Evolutionary conservation across 2,888 invertebrate genomes (phyloP).

Genomic region (Disparrhopalites patrizii): DNA sequence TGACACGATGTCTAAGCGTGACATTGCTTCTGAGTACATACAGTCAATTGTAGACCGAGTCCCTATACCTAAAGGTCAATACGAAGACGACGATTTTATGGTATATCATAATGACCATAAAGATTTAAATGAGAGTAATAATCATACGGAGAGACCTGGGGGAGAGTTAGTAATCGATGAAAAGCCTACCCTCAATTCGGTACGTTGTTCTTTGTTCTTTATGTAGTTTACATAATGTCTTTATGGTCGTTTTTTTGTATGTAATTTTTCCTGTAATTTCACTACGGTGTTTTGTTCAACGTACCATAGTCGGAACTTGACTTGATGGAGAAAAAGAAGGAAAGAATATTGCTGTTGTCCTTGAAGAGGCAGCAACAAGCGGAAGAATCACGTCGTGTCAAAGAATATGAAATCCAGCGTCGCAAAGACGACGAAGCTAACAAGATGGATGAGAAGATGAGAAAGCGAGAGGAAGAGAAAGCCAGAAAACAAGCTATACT

Average conservation of each 20-base stretch:
- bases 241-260: too few relatives aligned
- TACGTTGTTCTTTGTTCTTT: constrained; percentile 21
- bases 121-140: constrained; percentile 11
- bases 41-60: constrained; percentile 45
- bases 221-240: too few relatives aligned
- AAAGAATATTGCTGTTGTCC: constrained; percentile 82
- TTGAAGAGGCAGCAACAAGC: constrained; percentile 85
- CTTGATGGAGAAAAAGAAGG: constrained; percentile 90
- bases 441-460: constrained; percentile 65
- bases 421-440: constrained; percentile 64
- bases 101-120: constrained; percentile 11
- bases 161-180: constrained; percentile 48
- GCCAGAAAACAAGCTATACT: constrained; percentile 81
- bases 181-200: constrained; percentile 44
- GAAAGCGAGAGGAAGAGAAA: constrained; percentile 74
- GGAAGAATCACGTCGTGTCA: constrained; percentile 77
- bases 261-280: too few relatives aligned
- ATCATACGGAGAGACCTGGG: constrained; percentile 28
- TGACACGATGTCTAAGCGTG: constrained; percentile 24
- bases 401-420: constrained; percentile 74
- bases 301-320: constrained; percentile 74
- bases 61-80: constrained; percentile 32
- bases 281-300: too few relatives aligned
- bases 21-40: constrained; percentile 45
- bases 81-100: constrained; percentile 29